phyloP scores from a whole-genome alignment of 2,888 invertebrate genomes.

The Tenthredo notha region DNA sequence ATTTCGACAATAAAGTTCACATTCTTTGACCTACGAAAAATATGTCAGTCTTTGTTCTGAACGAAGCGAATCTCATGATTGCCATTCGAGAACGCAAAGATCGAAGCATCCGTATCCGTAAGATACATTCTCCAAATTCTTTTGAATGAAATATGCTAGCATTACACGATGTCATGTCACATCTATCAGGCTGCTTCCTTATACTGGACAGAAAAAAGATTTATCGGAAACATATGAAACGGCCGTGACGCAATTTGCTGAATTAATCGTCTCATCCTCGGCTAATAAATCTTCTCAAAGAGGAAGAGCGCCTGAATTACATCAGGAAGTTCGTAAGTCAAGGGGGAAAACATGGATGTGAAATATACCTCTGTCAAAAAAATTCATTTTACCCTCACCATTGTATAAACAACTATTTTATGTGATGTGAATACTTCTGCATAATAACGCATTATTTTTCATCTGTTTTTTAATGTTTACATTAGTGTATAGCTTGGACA shows the following conservation, averaged over 20 bases:
- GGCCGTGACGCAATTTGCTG: conserved; percentile 97
- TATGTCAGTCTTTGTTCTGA: conserved; percentile 98
- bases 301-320: conserved; percentile 97
- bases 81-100: conserved; percentile 98
- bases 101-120: conserved; percentile 96
- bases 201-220: conserved; percentile 97
- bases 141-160: background rate
- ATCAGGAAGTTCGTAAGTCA: conserved; percentile 98
- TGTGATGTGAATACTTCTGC: no score
- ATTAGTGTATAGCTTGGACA: no score
- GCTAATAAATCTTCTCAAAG: conserved; percentile 90
- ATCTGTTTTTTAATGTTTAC: no score
- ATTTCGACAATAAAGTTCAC: conserved; percentile 75
- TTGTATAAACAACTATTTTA: conserved; percentile 95
- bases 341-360: conserved; percentile 85
- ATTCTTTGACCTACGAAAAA: conserved; percentile 78
- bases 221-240: conserved; percentile 98
- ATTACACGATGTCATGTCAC: background rate
- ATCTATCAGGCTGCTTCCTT: conserved; percentile 81
- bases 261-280: conserved; percentile 94
- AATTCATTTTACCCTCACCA: conserved; percentile 96
- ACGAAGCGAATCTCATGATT: conserved; percentile 99
- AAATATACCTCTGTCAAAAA: conserved; percentile 97
- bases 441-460: no score
- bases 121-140: conserved; percentile 76